phyloP scores from a whole-genome alignment of 2,113 vertebrate genomes.

The Salvelinus namaycush region DNA sequence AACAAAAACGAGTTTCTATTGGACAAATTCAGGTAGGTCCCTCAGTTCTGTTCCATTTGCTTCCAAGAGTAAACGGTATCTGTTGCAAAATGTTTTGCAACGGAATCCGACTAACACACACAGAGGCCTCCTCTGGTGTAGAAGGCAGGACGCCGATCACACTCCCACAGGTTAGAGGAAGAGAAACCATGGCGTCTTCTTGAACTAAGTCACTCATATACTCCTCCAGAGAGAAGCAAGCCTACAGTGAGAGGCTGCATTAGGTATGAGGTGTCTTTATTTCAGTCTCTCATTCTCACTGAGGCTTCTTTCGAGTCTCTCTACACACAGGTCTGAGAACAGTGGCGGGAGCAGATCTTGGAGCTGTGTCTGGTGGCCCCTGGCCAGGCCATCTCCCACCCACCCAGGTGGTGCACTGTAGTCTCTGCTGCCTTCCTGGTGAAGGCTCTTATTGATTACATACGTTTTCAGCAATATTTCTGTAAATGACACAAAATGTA shows the following conservation, averaged over 20 bases:
- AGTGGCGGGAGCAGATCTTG: background rate
- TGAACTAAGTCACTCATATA: conserved; percentile 38
- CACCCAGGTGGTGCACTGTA: conserved; percentile 27
- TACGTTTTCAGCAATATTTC: conserved; percentile 69
- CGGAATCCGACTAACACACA: too few relatives aligned
- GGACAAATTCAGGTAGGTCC: too few relatives aligned
- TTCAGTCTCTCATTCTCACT: background rate
- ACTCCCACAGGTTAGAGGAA: conserved; percentile 5
- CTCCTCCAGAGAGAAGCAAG: background rate
- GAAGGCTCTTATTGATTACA: background rate
- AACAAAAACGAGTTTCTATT: too few relatives aligned
- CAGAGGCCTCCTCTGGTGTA: conserved; percentile 33
- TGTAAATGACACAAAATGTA: conserved; percentile 23
- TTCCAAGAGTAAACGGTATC: too few relatives aligned
- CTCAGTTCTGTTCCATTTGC: too few relatives aligned
- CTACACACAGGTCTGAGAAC: background rate
- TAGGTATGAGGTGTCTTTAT: background rate
- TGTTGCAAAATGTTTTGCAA: too few relatives aligned
- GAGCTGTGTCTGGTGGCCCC: conserved; percentile 4
- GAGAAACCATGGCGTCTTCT: conserved; percentile 36
- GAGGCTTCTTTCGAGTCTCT: background rate
- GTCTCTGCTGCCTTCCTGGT: background rate
- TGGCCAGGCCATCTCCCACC: conserved; percentile 7
- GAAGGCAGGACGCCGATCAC: background rate
- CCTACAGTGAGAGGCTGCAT: conserved; percentile 73